Evolutionary conservation across 2,113 vertebrate genomes (phyloP), one percentile per base, ranked within the genome.

Genomic region (Ceyx melanurus): DNA sequence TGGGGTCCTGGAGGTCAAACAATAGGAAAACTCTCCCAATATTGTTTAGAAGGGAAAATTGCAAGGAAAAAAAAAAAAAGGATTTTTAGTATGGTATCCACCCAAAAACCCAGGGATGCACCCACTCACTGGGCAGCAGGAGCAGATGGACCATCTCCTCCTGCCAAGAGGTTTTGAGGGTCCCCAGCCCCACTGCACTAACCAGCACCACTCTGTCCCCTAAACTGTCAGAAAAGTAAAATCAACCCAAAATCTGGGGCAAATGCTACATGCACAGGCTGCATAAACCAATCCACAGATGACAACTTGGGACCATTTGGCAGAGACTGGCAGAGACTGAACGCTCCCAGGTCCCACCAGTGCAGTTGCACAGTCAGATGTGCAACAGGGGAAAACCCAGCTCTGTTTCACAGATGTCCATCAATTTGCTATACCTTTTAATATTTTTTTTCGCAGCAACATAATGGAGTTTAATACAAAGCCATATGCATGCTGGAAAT

Each of bases 381-480:
- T 5, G 17, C n/a, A 5, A 5, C 17, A n/a, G 45, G 72, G 84
- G 79, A 48, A 45, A 80, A 18, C 29, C 15, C 0, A 1, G 45
- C 40, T 82, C 57, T 3, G 1, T 82, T 87, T 53, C 8, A 1
- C 48, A n/a, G 22, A 64, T 10, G 7, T 78, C 29, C 22, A 60
- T 75, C 3, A 3, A 43, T 85, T 82, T 57, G 45, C 78, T 29
- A 11, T 19, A 35, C 46, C 45, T 61, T 89, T 50, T 71, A 50
- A 5, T 64, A 42, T 56, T 68, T 79, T 64, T 23, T 71, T 76
- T 71, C 67, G 50, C 43, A 91, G 65, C 64, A 79, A 33, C 28
- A 58, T 67, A 74, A 75, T 58, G 18, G 35, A 67, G 56, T 92
- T 76, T 70, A 73, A 78, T 86, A 86, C 86, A 94, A 93, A 81